These are phyloP conservation scores for Nomada goodeniana DNA, from an alignment of 2,888 invertebrate genomes.

Conservation along the genomic window DNA sequence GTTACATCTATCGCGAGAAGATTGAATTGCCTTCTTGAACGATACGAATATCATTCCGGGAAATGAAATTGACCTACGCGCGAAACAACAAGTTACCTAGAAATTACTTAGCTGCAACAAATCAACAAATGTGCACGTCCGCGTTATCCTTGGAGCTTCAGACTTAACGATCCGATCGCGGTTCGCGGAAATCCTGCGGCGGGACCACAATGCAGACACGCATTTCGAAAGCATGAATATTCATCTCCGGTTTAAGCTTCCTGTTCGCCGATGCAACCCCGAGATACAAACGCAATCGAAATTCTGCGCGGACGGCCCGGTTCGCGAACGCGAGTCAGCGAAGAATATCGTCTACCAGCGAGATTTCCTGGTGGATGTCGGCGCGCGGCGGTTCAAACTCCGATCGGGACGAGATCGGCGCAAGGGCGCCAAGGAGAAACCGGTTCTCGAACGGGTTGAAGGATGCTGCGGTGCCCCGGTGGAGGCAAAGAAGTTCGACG, in stretches of 20 bases:
- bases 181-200: constrained; percentile 19
- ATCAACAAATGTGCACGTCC: not conserved
- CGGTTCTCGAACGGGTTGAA: constrained; percentile 70
- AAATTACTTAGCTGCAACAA: not conserved
- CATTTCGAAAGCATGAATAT: constrained; percentile 48
- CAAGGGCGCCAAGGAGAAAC: constrained; percentile 64
- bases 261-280: constrained; percentile 26
- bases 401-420: constrained; percentile 62
- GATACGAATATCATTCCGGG: not conserved
- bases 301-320: constrained; percentile 27
- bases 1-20: not conserved
- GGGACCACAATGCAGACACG: constrained; percentile 4
- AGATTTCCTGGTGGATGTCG: constrained; percentile 41
- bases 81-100: not conserved
- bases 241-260: constrained; percentile 21
- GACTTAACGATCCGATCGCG: constrained; percentile 38
- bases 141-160: not conserved
- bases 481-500: constrained; percentile 52
- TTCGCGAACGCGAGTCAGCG: constrained; percentile 19
- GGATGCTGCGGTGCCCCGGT: constrained; percentile 66
- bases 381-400: constrained; percentile 18
- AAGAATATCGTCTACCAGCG: constrained; percentile 40
- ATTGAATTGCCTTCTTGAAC: constrained; percentile 21
- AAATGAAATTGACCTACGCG: no score
- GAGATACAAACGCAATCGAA: constrained; percentile 3